Evolutionary conservation across 64 coral and sea anemone genomes (phyloP).

Genomic region (Stichodactyla helianthus): DNA sequence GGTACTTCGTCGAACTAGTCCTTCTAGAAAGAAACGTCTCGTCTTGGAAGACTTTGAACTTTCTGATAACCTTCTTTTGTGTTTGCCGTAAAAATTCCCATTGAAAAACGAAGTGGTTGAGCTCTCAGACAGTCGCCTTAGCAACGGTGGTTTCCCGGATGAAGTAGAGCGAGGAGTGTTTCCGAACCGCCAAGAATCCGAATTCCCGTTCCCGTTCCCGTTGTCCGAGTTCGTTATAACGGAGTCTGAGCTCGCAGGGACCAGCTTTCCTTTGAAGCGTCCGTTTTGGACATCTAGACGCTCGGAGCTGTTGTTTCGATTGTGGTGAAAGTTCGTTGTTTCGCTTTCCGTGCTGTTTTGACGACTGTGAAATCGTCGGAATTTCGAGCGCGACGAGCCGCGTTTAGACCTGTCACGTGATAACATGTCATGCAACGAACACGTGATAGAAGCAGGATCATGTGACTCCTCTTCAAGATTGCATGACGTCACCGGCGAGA

Average conservation of each 20-base stretch:
- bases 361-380: constrained; percentile 54
- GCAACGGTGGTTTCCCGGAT: constrained; percentile 37
- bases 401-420: constrained; percentile 58
- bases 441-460: constrained; percentile 31
- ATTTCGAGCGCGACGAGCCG: constrained; percentile 45
- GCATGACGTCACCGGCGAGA: constrained; percentile 5
- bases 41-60: constrained; percentile 42
- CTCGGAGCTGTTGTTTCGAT: constrained; percentile 61
- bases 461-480: neutral
- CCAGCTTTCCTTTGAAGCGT: constrained; percentile 2
- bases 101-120: constrained; percentile 35
- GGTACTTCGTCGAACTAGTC: constrained; percentile 64
- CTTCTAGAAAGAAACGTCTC: constrained; percentile 67
- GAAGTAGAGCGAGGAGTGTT: neutral
- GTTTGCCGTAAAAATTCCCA: constrained; percentile 9
- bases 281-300: constrained; percentile 49
- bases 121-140: constrained; percentile 71
- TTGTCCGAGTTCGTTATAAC: constrained; percentile 52
- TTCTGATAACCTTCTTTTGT: constrained; percentile 76
- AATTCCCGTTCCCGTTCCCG: neutral
- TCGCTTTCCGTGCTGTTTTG: constrained; percentile 49
- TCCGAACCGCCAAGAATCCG: neutral
- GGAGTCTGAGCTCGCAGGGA: constrained; percentile 75
- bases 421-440: constrained; percentile 37
- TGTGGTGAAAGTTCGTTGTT: constrained; percentile 25